Conservation (phyloP, 2,113 vertebrate species). For the Pseudorasbora parva region DNA sequence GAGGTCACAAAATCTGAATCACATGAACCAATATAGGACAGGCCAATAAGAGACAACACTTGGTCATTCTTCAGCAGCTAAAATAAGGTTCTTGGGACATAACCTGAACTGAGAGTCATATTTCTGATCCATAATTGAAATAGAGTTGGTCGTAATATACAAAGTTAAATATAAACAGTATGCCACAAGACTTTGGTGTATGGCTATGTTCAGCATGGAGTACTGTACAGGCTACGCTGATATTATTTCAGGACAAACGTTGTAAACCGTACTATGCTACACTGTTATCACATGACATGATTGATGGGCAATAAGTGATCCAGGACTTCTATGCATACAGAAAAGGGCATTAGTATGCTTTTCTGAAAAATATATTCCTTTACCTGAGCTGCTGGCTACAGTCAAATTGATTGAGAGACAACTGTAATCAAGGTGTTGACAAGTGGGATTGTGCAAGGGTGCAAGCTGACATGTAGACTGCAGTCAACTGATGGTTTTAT, state of each 20-base stretch:
- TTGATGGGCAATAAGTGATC: background rate
- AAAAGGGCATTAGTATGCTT: no score
- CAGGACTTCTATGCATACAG: no score
- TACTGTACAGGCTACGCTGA: background rate
- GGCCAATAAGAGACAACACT: background rate
- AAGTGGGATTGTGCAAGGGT: no score
- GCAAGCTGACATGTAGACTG: no score
- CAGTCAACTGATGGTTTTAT: no score
- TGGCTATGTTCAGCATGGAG: slow-evolving; percentile 8
- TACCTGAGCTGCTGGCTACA: no score
- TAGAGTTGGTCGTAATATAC: background rate
- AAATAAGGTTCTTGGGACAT: slow-evolving; percentile 6
- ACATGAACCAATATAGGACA: background rate
- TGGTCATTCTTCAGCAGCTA: slow-evolving; percentile 21
- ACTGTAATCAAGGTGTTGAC: no score
- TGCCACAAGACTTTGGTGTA: background rate
- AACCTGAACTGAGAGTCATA: slow-evolving; percentile 7
- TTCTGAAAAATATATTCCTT: no score
- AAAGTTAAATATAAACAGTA: slow-evolving; percentile 28
- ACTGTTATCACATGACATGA: background rate
- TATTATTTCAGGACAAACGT: no score
- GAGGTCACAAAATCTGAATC: slow-evolving; percentile 15
- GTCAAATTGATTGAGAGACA: no score
- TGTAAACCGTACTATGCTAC: background rate
- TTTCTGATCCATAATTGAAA: slow-evolving; percentile 7